Conservation (phyloP, 2,888 invertebrate species). For the Epirrita christyi region DNA sequence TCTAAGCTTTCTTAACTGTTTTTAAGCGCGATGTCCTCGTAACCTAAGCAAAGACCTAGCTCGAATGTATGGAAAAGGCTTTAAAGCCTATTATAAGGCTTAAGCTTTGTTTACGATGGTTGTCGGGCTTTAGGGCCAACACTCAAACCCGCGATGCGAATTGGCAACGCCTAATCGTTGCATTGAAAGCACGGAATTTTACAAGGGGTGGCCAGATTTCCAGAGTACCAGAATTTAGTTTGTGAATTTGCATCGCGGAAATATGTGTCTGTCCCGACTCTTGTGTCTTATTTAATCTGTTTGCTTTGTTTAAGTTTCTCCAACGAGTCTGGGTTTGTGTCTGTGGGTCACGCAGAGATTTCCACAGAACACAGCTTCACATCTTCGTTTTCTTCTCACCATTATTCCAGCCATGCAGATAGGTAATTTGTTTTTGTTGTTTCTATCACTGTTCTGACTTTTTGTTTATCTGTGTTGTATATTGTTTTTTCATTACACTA, state of each 20-base stretch:
- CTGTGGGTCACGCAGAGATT: conserved; percentile 78
- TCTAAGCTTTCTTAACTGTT: conserved; percentile 8
- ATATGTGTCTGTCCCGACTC: background rate
- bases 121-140: background rate
- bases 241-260: too few species aligned
- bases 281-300: conserved; percentile 22
- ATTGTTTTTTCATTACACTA: conserved; percentile 35
- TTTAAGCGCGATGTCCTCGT: background rate
- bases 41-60: background rate
- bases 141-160: too few species aligned
- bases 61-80: background rate
- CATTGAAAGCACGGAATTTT: too few species aligned
- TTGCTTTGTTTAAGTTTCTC: conserved; percentile 68
- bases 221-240: too few species aligned
- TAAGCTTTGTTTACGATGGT: conserved; percentile 1
- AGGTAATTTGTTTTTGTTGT: conserved; percentile 58
- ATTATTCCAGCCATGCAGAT: conserved; percentile 77
- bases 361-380: conserved; percentile 77
- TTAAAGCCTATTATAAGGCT: background rate
- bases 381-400: conserved; percentile 74
- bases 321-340: conserved; percentile 82
- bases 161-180: too few species aligned
- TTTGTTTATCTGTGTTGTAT: conserved; percentile 29
- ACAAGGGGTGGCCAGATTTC: too few species aligned
- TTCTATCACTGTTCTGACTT: conserved; percentile 31